Evolutionary conservation across 1,140 invertebrate species (phyloP), one percentile per base, ranked within the genome.

Genomic region (Caenorhabditis inopinata): DNA sequence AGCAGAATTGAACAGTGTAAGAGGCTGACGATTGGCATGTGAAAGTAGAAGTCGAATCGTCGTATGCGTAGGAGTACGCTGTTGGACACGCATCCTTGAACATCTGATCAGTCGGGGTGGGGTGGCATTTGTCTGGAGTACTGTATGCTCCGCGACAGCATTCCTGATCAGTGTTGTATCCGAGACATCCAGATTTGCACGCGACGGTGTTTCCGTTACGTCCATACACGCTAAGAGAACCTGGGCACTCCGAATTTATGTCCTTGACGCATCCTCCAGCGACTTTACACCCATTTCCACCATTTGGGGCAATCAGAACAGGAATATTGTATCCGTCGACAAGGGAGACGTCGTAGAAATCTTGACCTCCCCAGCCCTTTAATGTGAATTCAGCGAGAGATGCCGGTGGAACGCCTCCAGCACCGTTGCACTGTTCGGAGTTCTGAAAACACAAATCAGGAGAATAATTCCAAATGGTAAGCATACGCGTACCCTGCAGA

Each of bases 181-280:
- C 87, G 23, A 87, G 74, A 84, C 90, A 91, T 12, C 90, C 90
- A 73, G 89, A 90, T 79, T 90, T 90, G 80, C 90, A 91, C 32
- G 85, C 90, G 32, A 91, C 88, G 18, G 87, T 84, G 6, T 68
- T 68, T 38, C 58, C 58, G n/a, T 68, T 68, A 35, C 42, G 58
- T 68, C 58, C 58, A 7, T 68, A 38, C 2, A 68, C 58, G 9
- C 32, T 18, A 38, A 68, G 58, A 68, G 58, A 29, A 42, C 32
- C 58, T 68, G 58, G 58, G 9, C 58, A 68, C 12, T 76, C 32
- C 11, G 80, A 38, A 78, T 90, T 89, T 7, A 91, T 35, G 85
- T 87, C 86, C 81, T 81, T 48, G 84, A 83, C 76, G 86, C 89
- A 85, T 48, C 53, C 62, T 51, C 84, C 79, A 81, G 90, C 87